Conservation (phyloP, 2,888 invertebrate species). For the Nomada hirtipes region DNA sequence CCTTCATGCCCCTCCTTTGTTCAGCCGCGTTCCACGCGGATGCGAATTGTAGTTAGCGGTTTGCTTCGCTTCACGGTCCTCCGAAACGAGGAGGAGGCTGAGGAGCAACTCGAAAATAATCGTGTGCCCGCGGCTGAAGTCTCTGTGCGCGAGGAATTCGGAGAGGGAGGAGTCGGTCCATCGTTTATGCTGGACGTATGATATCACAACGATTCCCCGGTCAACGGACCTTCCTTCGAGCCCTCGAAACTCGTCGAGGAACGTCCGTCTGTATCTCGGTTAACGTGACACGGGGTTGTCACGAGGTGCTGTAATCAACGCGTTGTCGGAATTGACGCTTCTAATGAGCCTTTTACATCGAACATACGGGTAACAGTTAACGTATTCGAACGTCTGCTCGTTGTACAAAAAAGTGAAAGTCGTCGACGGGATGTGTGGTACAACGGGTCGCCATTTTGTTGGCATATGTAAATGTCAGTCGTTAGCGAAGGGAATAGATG, state of each 20-base stretch:
- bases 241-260: neutral
- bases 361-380: constrained; percentile 28
- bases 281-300: constrained; percentile 10
- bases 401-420: constrained; percentile 24
- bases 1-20: constrained; percentile 34
- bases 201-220: constrained; percentile 17
- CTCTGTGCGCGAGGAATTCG: constrained; percentile 39
- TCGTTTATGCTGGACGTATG: constrained; percentile 34
- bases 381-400: constrained; percentile 29
- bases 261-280: constrained; percentile 2
- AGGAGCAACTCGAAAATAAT: constrained; percentile 74
- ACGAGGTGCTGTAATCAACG: constrained; percentile 15
- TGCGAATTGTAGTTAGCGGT: constrained; percentile 75
- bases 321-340: constrained; percentile 35
- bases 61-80: constrained; percentile 74
- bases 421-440: constrained; percentile 27
- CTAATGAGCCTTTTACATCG: constrained; percentile 43
- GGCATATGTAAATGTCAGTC: constrained; percentile 49
- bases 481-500: constrained; percentile 22
- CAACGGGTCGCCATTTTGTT: constrained; percentile 31
- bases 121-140: constrained; percentile 60
- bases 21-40: constrained; percentile 55
- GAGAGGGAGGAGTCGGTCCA: constrained; percentile 19
- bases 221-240: neutral
- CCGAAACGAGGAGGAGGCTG: constrained; percentile 69